A percentile compares a stretch with the other conserved stretches of the same genome.
Evolutionary conservation across 2,888 invertebrate genomes (phyloP).

Genomic region (Lymantria dispar): DNA sequence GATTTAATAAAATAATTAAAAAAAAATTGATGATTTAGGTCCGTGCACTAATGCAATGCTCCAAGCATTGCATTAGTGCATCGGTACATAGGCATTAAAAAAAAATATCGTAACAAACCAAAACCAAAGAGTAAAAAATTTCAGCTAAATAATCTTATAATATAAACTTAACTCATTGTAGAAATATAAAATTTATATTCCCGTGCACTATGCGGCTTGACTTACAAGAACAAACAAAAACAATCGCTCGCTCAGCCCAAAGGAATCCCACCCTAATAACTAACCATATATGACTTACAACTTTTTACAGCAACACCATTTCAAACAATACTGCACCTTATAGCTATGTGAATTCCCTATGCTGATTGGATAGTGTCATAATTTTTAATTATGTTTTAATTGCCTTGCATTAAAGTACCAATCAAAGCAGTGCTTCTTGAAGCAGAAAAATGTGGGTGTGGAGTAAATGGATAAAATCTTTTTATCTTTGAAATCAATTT

Average conservation of each 20-base stretch:
- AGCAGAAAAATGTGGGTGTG: slow-evolving; percentile 17
- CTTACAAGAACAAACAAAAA: slow-evolving; percentile 47
- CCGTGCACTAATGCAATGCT: too few relatives aligned
- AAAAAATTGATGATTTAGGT: too few relatives aligned
- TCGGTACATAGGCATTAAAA: too few relatives aligned
- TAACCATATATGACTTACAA: slow-evolving; percentile 61
- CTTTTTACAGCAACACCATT: slow-evolving; percentile 45
- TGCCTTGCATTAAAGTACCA: slow-evolving; percentile 39
- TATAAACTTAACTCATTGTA: too few relatives aligned
- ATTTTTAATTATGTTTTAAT: slow-evolving; percentile 54
- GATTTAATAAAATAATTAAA: too few relatives aligned
- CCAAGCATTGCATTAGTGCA: too few relatives aligned
- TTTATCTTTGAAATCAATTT: too few relatives aligned
- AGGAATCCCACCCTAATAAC: slow-evolving; percentile 69
- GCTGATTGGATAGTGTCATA: slow-evolving; percentile 53
- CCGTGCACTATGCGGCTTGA: slow-evolving; percentile 49
- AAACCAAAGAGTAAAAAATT: too few relatives aligned
- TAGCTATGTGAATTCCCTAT: slow-evolving; percentile 40
- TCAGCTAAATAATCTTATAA: too few relatives aligned
- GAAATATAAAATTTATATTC: slow-evolving; percentile 8
- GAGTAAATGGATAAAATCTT: neutral
- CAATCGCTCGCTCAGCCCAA: slow-evolving; percentile 33
- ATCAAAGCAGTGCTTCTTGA: slow-evolving; percentile 23
- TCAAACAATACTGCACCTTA: slow-evolving; percentile 40
- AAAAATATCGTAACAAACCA: too few relatives aligned